phyloP scores from a whole-genome alignment of 2,797 vertebrate genomes.

The Remorina albescens region DNA sequence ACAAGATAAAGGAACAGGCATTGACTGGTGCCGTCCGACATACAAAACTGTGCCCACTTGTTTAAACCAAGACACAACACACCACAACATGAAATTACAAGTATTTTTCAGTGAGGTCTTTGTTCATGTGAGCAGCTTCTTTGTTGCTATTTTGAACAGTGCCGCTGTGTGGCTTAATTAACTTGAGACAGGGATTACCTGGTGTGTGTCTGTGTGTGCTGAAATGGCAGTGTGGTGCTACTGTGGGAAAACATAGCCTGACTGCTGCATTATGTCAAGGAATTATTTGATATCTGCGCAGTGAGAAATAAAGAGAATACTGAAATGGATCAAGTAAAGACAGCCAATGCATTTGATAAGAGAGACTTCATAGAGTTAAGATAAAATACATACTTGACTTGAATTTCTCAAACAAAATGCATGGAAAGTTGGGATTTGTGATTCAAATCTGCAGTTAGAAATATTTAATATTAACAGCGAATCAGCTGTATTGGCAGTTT shows the following conservation, averaged over 20 bases:
- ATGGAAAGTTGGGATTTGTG: background rate
- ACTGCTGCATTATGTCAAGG: conserved; percentile 31
- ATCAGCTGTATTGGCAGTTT: no score
- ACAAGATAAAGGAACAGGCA: conserved; percentile 36
- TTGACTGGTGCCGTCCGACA: conserved; percentile 11
- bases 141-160: conserved; percentile 42
- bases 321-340: conserved; percentile 14
- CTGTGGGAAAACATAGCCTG: conserved; percentile 51
- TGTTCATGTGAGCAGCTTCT: conserved; percentile 37
- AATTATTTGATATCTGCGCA: conserved; percentile 44
- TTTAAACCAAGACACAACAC: conserved; percentile 2
- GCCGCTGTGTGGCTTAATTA: conserved; percentile 62
- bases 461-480: no score
- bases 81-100: conserved; percentile 32
- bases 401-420: background rate
- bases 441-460: background rate
- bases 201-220: conserved; percentile 33
- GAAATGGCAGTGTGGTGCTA: conserved; percentile 17
- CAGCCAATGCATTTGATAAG: background rate
- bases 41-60: conserved; percentile 7
- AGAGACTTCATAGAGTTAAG: no score
- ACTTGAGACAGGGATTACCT: conserved; percentile 65
- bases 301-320: conserved; percentile 25
- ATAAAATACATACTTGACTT: no score
- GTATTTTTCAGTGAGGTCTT: conserved; percentile 47